Evolutionary conservation across 2,888 invertebrate genomes (phyloP).

Genomic region (Dicranocentrus wangi): DNA sequence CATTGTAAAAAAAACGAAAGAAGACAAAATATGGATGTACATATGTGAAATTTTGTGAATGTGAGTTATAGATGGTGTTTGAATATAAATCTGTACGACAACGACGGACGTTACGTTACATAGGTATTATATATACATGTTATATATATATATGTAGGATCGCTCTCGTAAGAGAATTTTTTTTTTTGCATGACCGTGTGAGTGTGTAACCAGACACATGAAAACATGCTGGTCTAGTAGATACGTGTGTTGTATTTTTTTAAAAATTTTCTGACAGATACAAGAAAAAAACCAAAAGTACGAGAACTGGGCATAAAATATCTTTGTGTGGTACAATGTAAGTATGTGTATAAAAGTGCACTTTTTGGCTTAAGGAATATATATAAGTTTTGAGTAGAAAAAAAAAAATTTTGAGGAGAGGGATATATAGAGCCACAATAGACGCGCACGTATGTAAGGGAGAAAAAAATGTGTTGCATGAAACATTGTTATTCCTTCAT

Average conservation of each 20-base stretch:
- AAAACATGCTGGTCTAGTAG: slow-evolving; percentile 20
- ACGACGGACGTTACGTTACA: no score
- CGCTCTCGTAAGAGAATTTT: slow-evolving; percentile 15
- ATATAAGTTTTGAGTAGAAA: no score
- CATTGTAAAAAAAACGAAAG: slow-evolving; percentile 28
- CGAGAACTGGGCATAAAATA: slow-evolving; percentile 26
- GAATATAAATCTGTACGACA: neutral
- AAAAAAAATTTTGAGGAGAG: no score
- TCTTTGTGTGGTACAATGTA: slow-evolving; percentile 27
- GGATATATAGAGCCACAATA: neutral
- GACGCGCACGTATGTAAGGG: neutral
- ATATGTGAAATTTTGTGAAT: slow-evolving; percentile 1
- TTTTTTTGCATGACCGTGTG: slow-evolving; percentile 35
- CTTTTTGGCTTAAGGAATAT: slow-evolving; percentile 6
- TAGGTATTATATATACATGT: no score
- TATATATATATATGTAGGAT: neutral
- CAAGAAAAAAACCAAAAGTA: slow-evolving; percentile 22
- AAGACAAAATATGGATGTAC: slow-evolving; percentile 12
- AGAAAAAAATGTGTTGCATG: slow-evolving; percentile 18
- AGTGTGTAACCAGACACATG: slow-evolving; percentile 28
- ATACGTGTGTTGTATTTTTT: neutral
- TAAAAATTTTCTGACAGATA: slow-evolving; percentile 46
- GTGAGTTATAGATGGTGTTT: slow-evolving; percentile 3
- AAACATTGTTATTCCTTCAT: slow-evolving; percentile 11
- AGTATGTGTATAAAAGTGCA: slow-evolving; percentile 47